These are phyloP conservation scores for Lasius platythorax DNA, from an alignment of 2,888 invertebrate species.

Conservation along the genomic window DNA sequence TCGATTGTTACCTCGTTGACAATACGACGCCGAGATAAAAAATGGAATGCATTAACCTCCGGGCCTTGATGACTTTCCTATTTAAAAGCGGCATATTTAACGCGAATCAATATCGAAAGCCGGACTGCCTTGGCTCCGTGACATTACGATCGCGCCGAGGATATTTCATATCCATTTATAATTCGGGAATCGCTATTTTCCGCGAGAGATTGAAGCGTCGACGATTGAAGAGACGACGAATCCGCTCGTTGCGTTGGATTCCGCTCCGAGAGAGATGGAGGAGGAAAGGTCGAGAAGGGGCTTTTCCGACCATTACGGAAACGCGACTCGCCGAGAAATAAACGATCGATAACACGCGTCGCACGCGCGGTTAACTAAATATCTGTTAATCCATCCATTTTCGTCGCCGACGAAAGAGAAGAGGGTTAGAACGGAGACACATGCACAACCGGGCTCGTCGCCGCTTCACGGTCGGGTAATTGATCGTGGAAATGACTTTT, in stretches of 20 bases:
- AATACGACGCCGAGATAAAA: background rate
- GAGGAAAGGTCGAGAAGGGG: background rate
- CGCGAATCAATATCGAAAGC: background rate
- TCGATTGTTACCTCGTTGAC: conserved; percentile 14
- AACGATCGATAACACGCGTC: conserved; percentile 48
- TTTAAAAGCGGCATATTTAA: background rate
- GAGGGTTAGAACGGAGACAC: conserved; percentile 1
- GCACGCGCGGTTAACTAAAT: conserved; percentile 10
- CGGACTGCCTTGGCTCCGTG: background rate
- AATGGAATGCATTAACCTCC: conserved; percentile 8
- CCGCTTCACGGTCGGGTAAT: conserved; percentile 54
- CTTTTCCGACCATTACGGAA: conserved; percentile 36
- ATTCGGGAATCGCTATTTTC: background rate
- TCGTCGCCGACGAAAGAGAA: conserved; percentile 1
- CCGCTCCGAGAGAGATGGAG: conserved; percentile 41
- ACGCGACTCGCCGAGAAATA: conserved; percentile 39
- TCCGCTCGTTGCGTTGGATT: conserved; percentile 56
- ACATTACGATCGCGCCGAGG: background rate
- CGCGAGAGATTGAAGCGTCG: conserved; percentile 61
- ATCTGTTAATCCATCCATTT: background rate
- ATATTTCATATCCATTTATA: conserved; percentile 12
- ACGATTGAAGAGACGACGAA: conserved; percentile 62
- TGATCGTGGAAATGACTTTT: conserved; percentile 77
- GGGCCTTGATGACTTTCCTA: background rate
- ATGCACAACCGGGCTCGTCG: background rate